Conservation (phyloP, 2,113 vertebrate genomes). For the Anser brachyrhynchus region DNA sequence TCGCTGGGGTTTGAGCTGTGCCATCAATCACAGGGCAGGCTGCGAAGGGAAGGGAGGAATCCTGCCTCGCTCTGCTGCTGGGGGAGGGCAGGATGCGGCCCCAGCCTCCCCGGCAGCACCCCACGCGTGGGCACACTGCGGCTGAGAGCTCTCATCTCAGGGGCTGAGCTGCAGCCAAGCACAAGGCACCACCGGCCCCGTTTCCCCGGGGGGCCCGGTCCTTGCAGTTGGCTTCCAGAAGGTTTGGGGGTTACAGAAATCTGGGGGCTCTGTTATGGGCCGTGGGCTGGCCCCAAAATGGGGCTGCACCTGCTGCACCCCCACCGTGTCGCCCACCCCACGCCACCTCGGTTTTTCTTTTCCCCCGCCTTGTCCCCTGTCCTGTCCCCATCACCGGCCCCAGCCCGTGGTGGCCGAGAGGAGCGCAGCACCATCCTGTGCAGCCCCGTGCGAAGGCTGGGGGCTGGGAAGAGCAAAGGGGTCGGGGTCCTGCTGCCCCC, state of each 20-base stretch:
- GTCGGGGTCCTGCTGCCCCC: not conserved
- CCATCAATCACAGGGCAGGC: not conserved
- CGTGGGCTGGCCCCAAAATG: fast-evolving
- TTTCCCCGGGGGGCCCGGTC: too few species aligned
- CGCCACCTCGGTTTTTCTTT: not conserved
- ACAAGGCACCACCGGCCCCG: too few species aligned
- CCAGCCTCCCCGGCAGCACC: not conserved
- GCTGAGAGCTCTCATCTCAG: too few species aligned
- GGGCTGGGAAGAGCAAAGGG: not conserved
- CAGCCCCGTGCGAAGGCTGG: not conserved
- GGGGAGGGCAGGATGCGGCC: not conserved
- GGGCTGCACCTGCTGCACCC: not conserved
- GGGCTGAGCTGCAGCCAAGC: too few species aligned
- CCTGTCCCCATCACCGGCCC: not conserved
- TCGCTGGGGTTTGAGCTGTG: not conserved
- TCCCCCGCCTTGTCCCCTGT: not conserved
- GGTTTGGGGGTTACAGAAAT: too few species aligned
- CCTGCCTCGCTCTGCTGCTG: not conserved
- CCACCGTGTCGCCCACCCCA: too few species aligned
- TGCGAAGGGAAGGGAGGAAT: not conserved
- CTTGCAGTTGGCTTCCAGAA: too few species aligned
- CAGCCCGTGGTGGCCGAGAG: too few species aligned
- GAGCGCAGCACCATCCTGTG: not conserved
- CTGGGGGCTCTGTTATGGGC: too few species aligned
- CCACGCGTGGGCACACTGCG: too few species aligned